Conservation (phyloP, 2,113 vertebrate genomes). For the Protobothrops mucrosquamatus region DNA sequence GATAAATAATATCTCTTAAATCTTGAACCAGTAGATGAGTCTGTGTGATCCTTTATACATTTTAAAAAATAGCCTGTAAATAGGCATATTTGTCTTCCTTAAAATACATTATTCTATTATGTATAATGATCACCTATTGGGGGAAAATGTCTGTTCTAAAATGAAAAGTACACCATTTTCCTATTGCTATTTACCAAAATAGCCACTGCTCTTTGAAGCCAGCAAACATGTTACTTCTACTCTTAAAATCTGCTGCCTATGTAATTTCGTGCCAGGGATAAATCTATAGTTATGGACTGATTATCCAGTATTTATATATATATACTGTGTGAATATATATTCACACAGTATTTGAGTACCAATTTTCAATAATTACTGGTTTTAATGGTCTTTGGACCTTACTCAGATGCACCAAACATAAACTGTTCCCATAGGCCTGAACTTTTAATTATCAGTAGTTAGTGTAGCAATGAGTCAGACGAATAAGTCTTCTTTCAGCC, state of each 20-base stretch:
- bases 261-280: too few relatives aligned
- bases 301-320: too few relatives aligned
- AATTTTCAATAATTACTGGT: constrained; percentile 14
- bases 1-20: not conserved
- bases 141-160: not conserved
- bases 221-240: constrained; percentile 15
- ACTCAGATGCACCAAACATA: not conserved
- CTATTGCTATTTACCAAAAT: not conserved
- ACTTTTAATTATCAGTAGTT: constrained; percentile 40
- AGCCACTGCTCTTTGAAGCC: not conserved
- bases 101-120: not conserved
- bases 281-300: too few relatives aligned
- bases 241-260: not conserved
- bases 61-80: not conserved
- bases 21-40: not conserved
- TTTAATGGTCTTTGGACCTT: constrained; percentile 9
- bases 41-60: not conserved
- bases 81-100: not conserved
- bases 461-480: constrained; percentile 28
- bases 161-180: not conserved
- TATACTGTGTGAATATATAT: too few relatives aligned
- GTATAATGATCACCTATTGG: not conserved
- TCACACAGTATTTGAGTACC: constrained; percentile 8
- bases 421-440: constrained; percentile 33
- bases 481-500: constrained; percentile 25